Evolutionary conservation across 2,888 invertebrate species (phyloP), one percentile per base, ranked within the genome.

Genomic region (Pandemis corylana): DNA sequence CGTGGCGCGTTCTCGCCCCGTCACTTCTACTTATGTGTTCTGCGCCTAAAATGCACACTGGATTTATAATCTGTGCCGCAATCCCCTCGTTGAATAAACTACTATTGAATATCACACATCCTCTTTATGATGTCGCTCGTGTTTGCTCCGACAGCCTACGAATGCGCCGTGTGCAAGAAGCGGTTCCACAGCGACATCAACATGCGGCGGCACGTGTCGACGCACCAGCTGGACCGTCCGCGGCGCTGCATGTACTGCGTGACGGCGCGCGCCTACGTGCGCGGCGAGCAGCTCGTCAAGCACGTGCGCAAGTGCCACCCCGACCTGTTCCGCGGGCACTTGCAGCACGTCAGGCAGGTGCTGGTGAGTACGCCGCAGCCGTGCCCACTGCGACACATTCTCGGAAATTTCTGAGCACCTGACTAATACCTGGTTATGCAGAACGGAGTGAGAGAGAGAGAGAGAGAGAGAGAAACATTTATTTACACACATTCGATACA

Each of bases 231-330:
- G 89, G 97, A 97, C 87, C 96, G 96, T 70, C 97, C 97, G 70
- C 96, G 97, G 68, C 96, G 96, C 78, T 97, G 97, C 87, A 96
- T 97, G 85, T 96, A 97, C 89, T 97, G 97, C 89, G 90, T 92
- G 84, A 80, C 86, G 78, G 90, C 93, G 85, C 95, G 97, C 73
- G 97, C 97, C 3, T 97, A 97, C 90, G 97, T 97, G 80, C 95
- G 97, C 78, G 97, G 97, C 83, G 97, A 97, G 89, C 97, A 97
- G 87, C 94, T 97, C 41, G 95, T 97, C 87, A 95, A 97, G 6
- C 97, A 97, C 90, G 97, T 97, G 94, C 95, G 97, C 76, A 95
- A 96, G 71, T 95, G 95, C 80, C 97, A 97, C 89, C 92, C 96
- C 15, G 95, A 96, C 81, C 93, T 96, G 78, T 94, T 97, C 81